Evolutionary conservation across 2,888 invertebrate species (phyloP).

Genomic region (Oscheius onirici): DNA sequence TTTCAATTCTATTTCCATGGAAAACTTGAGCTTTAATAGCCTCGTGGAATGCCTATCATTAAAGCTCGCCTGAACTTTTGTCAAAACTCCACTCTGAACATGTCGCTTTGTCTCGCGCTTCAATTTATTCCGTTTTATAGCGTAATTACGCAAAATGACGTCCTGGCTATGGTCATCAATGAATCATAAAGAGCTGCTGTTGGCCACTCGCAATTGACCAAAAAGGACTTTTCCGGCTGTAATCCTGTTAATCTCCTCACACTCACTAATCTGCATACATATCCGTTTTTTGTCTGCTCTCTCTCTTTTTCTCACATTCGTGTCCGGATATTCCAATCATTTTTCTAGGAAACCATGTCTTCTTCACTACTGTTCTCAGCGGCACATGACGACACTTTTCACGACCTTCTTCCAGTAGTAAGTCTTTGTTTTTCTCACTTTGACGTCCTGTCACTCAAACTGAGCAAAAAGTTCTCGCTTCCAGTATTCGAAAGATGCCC

Average conservation of each 20-base stretch:
- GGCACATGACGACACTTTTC: constrained; percentile 19
- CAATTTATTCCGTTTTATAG: constrained; percentile 20
- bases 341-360: constrained; percentile 1
- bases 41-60: no score
- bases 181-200: constrained; percentile 15
- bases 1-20: no score
- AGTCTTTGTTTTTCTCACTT: constrained; percentile 1
- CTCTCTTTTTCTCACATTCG: no score
- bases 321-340: no score
- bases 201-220: no score
- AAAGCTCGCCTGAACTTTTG: no score
- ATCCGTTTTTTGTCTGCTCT: no score
- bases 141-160: constrained; percentile 24
- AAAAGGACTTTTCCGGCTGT: no score
- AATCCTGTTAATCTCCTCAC: no score
- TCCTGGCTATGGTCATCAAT: constrained; percentile 9
- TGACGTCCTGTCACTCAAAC: not conserved
- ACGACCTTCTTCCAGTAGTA: constrained; percentile 18
- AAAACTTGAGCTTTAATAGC: no score
- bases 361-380: constrained; percentile 21
- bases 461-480: not conserved
- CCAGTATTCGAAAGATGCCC: constrained; percentile 3
- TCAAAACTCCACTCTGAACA: not conserved
- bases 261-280: no score
- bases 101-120: not conserved